Base-by-base conservation (phyloP, 2,888 invertebrate species). In the Campoletis raptor region DNA sequence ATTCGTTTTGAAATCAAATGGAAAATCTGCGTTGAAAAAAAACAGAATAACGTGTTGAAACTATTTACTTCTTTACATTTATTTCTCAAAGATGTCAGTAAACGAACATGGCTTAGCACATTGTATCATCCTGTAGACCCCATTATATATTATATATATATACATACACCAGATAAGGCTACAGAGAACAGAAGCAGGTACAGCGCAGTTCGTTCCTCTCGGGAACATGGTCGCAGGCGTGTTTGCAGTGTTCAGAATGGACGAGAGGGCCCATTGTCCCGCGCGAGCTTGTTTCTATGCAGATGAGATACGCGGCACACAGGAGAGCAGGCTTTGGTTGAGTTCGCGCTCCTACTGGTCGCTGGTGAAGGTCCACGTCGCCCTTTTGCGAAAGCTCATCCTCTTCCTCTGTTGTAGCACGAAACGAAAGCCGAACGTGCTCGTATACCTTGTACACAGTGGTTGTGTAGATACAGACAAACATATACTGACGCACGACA, bases 241-340 rank as follows among this genome's bases (percentile, higher is more conserved):
- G 93, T 93, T 92, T 92, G 92, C 92, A 91, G 91, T 91, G 91
- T 92, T 92, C 91, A 89, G 92, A 92, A 92, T 91, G 92, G 90
- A 92, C 92, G 91, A 91, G 92, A 91, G 91, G 90, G 90, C 91
- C 92, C 90, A 93, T 93, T 93, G 93, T 93, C 91, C 92, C 88
- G 90, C 67, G 88, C 90, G 90, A 93, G 93, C 93, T 93, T 93
- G 93, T 93, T 93, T 93, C 93, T 92, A 93, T 93, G 93, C 93
- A 93, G 93, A 93, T 93, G 93, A 93, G 93, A 91, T 91, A 91
- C 91, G 90, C 91, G 89, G 90, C 89, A 30, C 57, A 61, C 30
- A 61, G 57, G 21, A 36, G 72, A 57, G 57, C 86, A 88, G 89
- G 87, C 83, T 87, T 88, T 88, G 86, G 88, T 86, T 89, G 88